Base-by-base conservation (phyloP, 2,888 invertebrate genomes). In the Deilephila porcellus region DNA sequence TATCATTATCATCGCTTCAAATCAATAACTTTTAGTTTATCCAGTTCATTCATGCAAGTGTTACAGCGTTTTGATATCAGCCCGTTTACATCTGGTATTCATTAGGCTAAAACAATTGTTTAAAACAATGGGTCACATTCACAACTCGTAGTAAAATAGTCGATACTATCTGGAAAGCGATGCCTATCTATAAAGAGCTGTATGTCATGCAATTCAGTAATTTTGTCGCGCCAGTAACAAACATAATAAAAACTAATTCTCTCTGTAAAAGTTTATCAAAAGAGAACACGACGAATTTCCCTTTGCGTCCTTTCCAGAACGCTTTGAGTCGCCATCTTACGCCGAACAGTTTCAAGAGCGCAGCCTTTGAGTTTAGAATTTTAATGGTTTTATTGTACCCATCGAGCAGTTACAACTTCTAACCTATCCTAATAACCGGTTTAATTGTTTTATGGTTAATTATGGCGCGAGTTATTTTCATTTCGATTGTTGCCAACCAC, bases 381-480 rank as follows among this genome's bases (percentile, higher is more conserved):
- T 82, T 85, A 86, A 87, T 82, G 79, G 81, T 83, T 87, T 85
- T 83, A 86, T 85, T 82, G 82, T 78, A 75, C 77, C 74, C 75
- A 73, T 34, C 74, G 71, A 79, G 77, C 79, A 67, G 78, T 83
- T 80, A 76, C 75, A 80, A 83, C 75, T 81, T 79, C 73, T 72
- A 76, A 77, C 81, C 81, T 79, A 80, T 80, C 75, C 74, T 75
- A 76, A 83, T 83, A 84, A 81, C 74, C 71, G 74, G 77, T 81
- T 80, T 83, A 83, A 85, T 82, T 80, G 82, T 81, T 85, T 83
- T 80, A 82, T 80, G 77, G 80, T 77, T 77, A 70, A 80, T 81
- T 82, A 76, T 67, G 53, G 59, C 17, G 19, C 14, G 45, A 67
- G 67, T 67, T 67, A 73, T 37, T 59, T 59, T 59, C 56, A 45